phyloP scores from a whole-genome alignment of 2,113 vertebrate species.

The Campylomormyrus tamandua region DNA sequence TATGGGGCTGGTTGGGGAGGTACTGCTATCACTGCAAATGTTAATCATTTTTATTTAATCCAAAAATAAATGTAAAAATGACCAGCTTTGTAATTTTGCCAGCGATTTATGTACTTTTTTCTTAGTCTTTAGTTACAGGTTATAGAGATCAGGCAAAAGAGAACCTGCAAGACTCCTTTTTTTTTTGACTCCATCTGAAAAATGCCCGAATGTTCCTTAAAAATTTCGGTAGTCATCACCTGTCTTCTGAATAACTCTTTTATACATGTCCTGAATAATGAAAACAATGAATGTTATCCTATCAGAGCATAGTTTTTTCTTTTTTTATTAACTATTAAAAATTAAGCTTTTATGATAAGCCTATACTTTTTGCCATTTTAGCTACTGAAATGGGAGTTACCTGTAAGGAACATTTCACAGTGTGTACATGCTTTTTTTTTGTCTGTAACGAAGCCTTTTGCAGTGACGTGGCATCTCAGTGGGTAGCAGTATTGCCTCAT shows the following conservation, averaged over 20 bases:
- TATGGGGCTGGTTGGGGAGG: background rate
- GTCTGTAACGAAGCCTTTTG: background rate
- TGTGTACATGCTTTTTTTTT: background rate
- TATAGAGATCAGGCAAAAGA: background rate
- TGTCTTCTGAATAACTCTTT: background rate
- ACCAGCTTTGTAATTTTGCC: background rate
- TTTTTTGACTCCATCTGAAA: background rate
- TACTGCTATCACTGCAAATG: background rate
- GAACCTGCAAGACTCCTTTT: background rate
- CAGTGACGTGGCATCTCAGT: background rate
- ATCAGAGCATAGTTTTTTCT: background rate
- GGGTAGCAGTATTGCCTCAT: background rate
- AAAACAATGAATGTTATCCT: background rate
- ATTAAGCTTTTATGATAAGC: background rate
- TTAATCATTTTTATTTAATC: background rate
- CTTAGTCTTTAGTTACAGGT: background rate
- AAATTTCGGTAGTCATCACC: background rate
- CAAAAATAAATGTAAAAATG: background rate
- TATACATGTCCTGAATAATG: background rate
- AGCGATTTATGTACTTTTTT: background rate
- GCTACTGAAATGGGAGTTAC: background rate
- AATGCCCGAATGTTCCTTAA: background rate
- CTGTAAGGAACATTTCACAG: background rate
- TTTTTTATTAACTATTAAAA: background rate
- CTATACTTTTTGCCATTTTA: background rate